phyloP scores from a whole-genome alignment of 1,140 invertebrate genomes.

The Lordiphosa collinella region DNA sequence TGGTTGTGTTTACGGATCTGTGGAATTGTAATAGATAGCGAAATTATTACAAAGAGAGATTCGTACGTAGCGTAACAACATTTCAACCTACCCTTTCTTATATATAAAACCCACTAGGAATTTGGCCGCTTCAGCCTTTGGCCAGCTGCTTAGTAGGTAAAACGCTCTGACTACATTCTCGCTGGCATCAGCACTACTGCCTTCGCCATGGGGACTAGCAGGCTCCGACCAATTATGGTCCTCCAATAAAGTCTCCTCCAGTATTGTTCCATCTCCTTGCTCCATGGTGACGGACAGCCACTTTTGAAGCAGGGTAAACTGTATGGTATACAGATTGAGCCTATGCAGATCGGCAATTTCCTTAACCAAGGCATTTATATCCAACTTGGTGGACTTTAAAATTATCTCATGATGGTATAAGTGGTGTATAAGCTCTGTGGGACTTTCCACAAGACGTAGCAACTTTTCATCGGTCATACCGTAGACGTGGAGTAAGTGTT shows the following conservation, averaged over 20 bases:
- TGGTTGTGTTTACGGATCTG: conserved; percentile 64
- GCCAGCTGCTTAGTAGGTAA: conserved; percentile 71
- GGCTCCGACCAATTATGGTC: conserved; percentile 51
- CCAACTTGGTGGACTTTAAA: conserved; percentile 80
- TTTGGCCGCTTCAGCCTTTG: conserved; percentile 51
- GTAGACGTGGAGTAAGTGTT: conserved; percentile 82
- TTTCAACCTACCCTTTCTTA: conserved; percentile 57
- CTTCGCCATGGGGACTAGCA: background rate
- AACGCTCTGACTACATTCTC: conserved; percentile 72
- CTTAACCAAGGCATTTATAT: conserved; percentile 81
- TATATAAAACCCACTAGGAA: conserved; percentile 63
- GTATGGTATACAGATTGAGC: conserved; percentile 55
- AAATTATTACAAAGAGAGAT: background rate
- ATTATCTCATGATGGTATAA: conserved; percentile 81
- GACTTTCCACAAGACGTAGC: conserved; percentile 81
- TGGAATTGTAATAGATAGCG: background rate
- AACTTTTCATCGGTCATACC: conserved; percentile 82
- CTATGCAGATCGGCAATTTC: conserved; percentile 81
- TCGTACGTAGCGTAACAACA: background rate
- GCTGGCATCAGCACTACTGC: conserved; percentile 32
- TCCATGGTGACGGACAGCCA: conserved; percentile 71
- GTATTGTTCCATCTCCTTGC: conserved; percentile 45
- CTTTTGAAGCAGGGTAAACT: conserved; percentile 66
- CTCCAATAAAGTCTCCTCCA: conserved; percentile 73
- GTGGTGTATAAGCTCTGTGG: conserved; percentile 81